A percentile compares a stretch with the other conserved stretches of the same genome.
These are phyloP conservation scores for Stigmatopora nigra DNA, from an alignment of 2,113 vertebrate species.

Conservation along the genomic window DNA sequence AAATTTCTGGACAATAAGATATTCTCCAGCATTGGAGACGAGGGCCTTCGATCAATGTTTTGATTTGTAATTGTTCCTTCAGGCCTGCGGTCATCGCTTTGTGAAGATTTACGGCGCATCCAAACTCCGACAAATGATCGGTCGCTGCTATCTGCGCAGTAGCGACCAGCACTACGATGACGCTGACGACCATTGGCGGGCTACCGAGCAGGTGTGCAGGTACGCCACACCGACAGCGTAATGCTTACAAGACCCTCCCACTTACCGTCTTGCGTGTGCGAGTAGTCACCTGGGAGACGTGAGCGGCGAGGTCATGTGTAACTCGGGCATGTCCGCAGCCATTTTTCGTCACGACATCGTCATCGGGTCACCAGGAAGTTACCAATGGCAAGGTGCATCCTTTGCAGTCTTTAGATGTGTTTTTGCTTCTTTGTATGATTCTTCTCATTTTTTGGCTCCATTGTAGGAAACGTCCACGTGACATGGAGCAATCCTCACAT, in stretches of 20 bases:
- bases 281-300: constrained; percentile 68
- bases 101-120: constrained; percentile 64
- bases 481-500: constrained; percentile 47
- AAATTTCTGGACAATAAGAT: too few relatives aligned
- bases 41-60: too few relatives aligned
- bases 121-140: constrained; percentile 80
- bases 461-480: constrained; percentile 51
- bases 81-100: constrained; percentile 68
- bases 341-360: constrained; percentile 73
- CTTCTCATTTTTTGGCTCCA: too few relatives aligned
- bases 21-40: too few relatives aligned
- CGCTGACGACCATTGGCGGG: constrained; percentile 51
- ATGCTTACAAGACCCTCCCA: background rate
- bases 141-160: constrained; percentile 80
- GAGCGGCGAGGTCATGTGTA: constrained; percentile 79
- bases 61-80: too few relatives aligned
- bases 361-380: constrained; percentile 82
- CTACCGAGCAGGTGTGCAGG: constrained; percentile 53
- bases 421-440: background rate
- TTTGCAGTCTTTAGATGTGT: background rate
- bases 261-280: background rate
- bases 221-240: background rate
- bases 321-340: constrained; percentile 78
- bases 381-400: constrained; percentile 79
- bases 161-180: constrained; percentile 69